Percentiles rank a stretch among this genome's conserved stretches.
Conservation (phyloP, 2,888 invertebrate genomes). For the Agrotis clavis region DNA sequence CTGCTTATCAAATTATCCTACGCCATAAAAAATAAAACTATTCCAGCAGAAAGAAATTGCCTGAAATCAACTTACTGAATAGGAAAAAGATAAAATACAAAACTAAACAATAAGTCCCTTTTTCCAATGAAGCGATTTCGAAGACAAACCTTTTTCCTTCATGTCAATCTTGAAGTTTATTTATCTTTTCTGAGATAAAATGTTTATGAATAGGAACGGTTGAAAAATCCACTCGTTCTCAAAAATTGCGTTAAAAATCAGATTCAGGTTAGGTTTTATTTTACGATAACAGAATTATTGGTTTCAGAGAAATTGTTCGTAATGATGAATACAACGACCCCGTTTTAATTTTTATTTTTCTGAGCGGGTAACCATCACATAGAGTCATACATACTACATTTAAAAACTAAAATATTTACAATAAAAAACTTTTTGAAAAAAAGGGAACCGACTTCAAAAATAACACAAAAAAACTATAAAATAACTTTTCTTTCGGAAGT, state of each 20-base stretch:
- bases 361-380: no score
- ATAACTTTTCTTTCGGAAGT: no score
- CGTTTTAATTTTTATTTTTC: no score
- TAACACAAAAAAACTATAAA: no score
- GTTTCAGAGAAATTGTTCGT: no score
- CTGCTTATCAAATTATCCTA: no score
- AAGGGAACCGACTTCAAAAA: no score
- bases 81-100: slow-evolving; percentile 20
- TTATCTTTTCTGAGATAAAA: slow-evolving; percentile 39
- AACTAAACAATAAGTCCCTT: slow-evolving; percentile 16
- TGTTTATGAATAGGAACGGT: not conserved
- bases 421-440: no score
- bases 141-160: slow-evolving; percentile 33
- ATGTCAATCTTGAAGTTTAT: slow-evolving; percentile 34
- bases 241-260: not conserved
- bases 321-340: no score
- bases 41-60: not conserved
- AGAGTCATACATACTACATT: no score
- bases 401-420: no score
- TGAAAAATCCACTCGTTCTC: not conserved
- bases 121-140: slow-evolving; percentile 21
- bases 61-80: not conserved
- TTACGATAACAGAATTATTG: no score
- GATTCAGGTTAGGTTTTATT: not conserved
- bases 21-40: not conserved